phyloP scores from a whole-genome alignment of 2,113 vertebrate species.

The Emydocephalus ijimae region DNA sequence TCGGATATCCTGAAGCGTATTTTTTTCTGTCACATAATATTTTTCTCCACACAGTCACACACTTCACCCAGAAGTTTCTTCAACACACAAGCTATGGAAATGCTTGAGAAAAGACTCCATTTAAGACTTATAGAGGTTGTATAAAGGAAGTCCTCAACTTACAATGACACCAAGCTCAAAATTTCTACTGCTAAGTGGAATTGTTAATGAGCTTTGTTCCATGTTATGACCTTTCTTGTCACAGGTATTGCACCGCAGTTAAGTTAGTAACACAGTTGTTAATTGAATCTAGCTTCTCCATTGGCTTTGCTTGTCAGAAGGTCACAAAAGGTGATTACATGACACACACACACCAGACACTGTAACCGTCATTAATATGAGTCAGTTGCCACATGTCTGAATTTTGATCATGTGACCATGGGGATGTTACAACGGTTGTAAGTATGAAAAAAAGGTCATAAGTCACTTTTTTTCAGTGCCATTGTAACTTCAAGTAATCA shows the following conservation, averaged over 20 bases:
- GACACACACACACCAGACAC: no score
- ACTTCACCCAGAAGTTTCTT: background rate
- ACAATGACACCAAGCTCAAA: background rate
- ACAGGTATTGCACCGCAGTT: background rate
- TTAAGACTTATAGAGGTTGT: background rate
- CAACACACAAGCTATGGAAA: background rate
- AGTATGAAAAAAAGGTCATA: no score
- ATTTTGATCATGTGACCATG: no score
- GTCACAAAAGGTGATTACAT: no score
- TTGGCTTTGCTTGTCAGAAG: background rate
- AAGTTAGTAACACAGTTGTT: background rate
- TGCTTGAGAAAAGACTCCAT: background rate
- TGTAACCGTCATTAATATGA: no score
- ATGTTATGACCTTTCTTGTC: background rate
- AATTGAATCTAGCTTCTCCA: background rate
- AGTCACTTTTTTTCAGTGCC: no score
- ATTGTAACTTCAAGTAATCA: no score
- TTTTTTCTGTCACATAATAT: background rate
- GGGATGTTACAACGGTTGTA: no score
- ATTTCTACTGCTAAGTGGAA: background rate
- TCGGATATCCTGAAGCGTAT: background rate
- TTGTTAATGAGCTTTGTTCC: background rate
- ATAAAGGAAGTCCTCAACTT: background rate
- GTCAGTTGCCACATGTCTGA: no score
- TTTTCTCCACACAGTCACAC: background rate